Conservation (phyloP, 2,797 vertebrate species). For the Poecilia gillii region DNA sequence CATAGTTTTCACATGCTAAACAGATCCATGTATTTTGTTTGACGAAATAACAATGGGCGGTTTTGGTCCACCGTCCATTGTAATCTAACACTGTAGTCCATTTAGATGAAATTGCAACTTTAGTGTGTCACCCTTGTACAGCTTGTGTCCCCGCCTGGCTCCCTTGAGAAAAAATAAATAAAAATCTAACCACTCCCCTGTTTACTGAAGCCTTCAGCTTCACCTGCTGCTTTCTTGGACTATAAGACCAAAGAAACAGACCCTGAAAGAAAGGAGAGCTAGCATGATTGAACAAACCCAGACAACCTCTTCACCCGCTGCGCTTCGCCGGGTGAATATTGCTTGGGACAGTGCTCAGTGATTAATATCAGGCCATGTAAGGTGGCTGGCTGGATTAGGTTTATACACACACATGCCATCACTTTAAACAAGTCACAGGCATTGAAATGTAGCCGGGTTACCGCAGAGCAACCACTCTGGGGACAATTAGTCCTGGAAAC, state of each 20-base stretch:
- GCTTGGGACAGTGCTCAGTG: conserved; percentile 66
- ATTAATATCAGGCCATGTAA: conserved; percentile 76
- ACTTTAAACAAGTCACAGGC: conserved; percentile 60
- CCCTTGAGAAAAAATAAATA: too few relatives aligned
- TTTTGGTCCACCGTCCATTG: too few relatives aligned
- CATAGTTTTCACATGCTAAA: too few relatives aligned
- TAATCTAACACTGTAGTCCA: too few relatives aligned
- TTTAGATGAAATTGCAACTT: too few relatives aligned
- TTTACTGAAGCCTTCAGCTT: conserved; percentile 10
- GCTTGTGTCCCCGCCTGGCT: too few relatives aligned
- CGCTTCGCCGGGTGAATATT: conserved; percentile 75
- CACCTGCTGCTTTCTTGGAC: conserved; percentile 18
- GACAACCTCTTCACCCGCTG: conserved; percentile 54
- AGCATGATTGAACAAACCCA: conserved; percentile 46
- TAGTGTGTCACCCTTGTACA: too few relatives aligned
- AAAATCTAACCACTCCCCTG: too few relatives aligned
- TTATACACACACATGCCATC: conserved; percentile 37
- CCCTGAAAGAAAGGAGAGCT: conserved; percentile 43
- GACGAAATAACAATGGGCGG: too few relatives aligned
- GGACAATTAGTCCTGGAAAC: conserved; percentile 71
- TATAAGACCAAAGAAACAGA: conserved; percentile 37
- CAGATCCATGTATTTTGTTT: too few relatives aligned
- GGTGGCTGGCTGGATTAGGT: conserved; percentile 49
- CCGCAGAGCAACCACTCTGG: conserved; percentile 63
- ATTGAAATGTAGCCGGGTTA: conserved; percentile 60